Conservation (phyloP, 2,888 invertebrate genomes). For the Acleris laterana region DNA sequence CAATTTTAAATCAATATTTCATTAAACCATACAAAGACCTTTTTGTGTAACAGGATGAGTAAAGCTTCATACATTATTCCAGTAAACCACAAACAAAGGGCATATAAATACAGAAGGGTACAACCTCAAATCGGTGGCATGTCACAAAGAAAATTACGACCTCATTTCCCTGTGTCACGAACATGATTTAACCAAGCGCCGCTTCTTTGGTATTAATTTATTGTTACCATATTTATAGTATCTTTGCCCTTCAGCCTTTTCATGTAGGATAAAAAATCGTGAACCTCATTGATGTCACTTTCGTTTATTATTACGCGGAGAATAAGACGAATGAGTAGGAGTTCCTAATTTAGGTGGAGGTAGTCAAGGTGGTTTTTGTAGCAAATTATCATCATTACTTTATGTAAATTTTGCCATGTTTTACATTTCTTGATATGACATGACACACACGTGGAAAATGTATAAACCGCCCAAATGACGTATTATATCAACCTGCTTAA, state of each 20-base stretch:
- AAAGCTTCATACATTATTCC: not conserved
- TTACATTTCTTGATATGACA: too few relatives aligned
- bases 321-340: too few relatives aligned
- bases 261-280: not conserved
- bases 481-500: too few relatives aligned
- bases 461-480: too few relatives aligned
- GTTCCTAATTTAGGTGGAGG: too few relatives aligned
- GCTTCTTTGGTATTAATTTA: slow-evolving; percentile 14
- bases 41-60: not conserved
- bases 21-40: not conserved
- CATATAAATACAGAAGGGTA: slow-evolving; percentile 4
- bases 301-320: too few relatives aligned
- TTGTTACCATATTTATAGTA: slow-evolving; percentile 1
- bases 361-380: too few relatives aligned
- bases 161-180: slow-evolving; percentile 12
- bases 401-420: too few relatives aligned
- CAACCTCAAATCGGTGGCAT: slow-evolving; percentile 12
- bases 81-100: slow-evolving; percentile 8
- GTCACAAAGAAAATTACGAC: slow-evolving; percentile 19
- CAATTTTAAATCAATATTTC: not conserved
- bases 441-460: too few relatives aligned
- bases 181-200: slow-evolving; percentile 14
- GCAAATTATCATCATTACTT: too few relatives aligned
- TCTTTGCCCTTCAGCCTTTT: not conserved
- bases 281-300: not conserved